A percentile compares a stretch with the other conserved stretches of the same genome.
Evolutionary conservation across 2,797 vertebrate genomes (phyloP).

Genomic region (Capromys pilorides): DNA sequence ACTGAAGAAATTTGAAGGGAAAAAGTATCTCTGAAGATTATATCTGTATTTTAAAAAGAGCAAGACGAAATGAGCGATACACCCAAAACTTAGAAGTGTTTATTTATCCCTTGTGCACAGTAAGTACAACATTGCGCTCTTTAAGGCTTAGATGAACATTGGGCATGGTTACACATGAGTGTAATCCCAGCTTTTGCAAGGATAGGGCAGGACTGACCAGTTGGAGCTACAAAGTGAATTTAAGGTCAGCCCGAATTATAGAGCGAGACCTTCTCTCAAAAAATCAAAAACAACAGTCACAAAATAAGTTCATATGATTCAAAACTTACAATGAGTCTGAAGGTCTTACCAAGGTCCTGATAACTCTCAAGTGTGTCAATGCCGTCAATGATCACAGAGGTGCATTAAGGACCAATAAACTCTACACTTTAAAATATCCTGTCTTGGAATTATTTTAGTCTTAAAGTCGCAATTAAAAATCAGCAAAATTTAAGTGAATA

Average conservation of each 20-base stretch:
- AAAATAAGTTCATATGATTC: not conserved
- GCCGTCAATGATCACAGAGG: constrained; percentile 24
- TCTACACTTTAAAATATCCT: constrained; percentile 52
- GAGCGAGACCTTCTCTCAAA: not conserved
- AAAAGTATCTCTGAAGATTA: not conserved
- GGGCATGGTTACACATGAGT: not conserved
- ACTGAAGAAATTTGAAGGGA: constrained; percentile 7
- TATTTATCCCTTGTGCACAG: not conserved
- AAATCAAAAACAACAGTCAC: not conserved
- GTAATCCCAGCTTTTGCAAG: not conserved
- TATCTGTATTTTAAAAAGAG: not conserved
- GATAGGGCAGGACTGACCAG: not conserved
- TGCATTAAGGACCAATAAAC: constrained; percentile 23
- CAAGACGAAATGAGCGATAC: not conserved
- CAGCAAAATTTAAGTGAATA: constrained; percentile 31
- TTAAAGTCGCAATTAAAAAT: constrained; percentile 47
- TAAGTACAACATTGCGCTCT: not conserved
- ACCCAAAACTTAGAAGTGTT: not conserved
- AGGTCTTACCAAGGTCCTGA: not conserved
- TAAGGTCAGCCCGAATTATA: not conserved
- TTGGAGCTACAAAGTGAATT: too few relatives aligned
- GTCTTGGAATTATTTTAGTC: not conserved
- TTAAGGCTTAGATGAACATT: not conserved
- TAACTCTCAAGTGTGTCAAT: constrained; percentile 30
- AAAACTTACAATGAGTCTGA: not conserved